A percentile compares a stretch with the other conserved stretches of the same genome.
Evolutionary conservation across 2,888 invertebrate genomes (phyloP).

Genomic region (Melinaea menophilus): DNA sequence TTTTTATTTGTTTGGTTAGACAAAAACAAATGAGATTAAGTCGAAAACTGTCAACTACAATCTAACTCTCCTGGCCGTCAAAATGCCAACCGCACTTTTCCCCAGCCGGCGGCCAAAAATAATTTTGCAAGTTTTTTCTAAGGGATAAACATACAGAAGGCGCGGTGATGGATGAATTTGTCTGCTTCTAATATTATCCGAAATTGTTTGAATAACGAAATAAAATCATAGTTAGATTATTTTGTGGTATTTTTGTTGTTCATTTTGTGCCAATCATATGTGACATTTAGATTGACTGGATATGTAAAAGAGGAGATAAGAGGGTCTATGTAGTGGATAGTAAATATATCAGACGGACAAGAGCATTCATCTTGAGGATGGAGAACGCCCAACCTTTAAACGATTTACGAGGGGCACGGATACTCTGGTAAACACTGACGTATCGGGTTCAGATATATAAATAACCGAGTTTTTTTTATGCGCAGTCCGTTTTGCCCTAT

Average conservation of each 20-base stretch:
- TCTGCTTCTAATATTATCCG: slow-evolving; percentile 34
- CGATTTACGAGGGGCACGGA: slow-evolving; percentile 71
- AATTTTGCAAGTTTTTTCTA: slow-evolving; percentile 33
- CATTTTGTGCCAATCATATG: background rate
- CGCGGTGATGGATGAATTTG: slow-evolving; percentile 37
- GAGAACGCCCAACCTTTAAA: slow-evolving; percentile 73
- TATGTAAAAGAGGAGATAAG: slow-evolving; percentile 14
- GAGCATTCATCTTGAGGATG: slow-evolving; percentile 72
- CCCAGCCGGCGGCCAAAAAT: slow-evolving; percentile 27
- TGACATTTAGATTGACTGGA: slow-evolving; percentile 3
- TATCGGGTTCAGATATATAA: slow-evolving; percentile 34
- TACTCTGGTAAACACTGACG: slow-evolving; percentile 46
- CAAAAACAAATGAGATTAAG: slow-evolving; percentile 29
- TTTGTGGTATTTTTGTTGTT: background rate
- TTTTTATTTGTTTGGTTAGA: slow-evolving; percentile 16
- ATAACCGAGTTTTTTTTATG: slow-evolving; percentile 29
- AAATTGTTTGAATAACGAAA: slow-evolving; percentile 28
- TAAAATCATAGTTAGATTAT: slow-evolving; percentile 8
- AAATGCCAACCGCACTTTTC: slow-evolving; percentile 30
- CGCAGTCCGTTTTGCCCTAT: slow-evolving; percentile 14
- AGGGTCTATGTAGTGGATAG: slow-evolving; percentile 53
- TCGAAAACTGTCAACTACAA: slow-evolving; percentile 32
- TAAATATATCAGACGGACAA: slow-evolving; percentile 72
- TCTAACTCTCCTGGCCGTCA: slow-evolving; percentile 30
- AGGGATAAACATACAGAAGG: slow-evolving; percentile 29